Percentiles rank a stretch among this genome's conserved stretches.
These are phyloP conservation scores for Oreohelix idahoensis DNA, from an alignment of 1,140 invertebrate species.

Conservation along the genomic window DNA sequence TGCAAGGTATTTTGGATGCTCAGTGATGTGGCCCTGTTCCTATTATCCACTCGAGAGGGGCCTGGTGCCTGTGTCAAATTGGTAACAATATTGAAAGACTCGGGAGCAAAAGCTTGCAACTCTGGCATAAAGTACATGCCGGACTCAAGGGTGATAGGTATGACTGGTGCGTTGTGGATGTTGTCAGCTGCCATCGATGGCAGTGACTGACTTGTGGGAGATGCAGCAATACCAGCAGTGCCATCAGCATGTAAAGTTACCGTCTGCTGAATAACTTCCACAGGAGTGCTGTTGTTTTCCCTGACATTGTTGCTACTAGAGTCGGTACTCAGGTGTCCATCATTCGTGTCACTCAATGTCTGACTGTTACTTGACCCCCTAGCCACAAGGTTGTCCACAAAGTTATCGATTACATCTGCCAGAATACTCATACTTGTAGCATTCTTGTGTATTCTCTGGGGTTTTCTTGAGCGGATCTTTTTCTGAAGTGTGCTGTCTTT, in stretches of 20 bases:
- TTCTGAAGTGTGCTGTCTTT: not conserved
- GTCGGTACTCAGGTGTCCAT: constrained; percentile 22
- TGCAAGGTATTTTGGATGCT: no score
- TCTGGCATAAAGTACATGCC: constrained; percentile 31
- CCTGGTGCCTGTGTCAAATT: not conserved
- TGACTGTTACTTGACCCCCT: constrained; percentile 2
- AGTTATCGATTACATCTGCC: constrained; percentile 36
- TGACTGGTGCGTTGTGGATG: not conserved
- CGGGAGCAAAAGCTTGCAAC: constrained; percentile 12
- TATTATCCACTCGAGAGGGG: not conserved
- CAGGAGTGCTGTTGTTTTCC: not conserved
- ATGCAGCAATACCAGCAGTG: not conserved
- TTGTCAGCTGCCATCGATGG: not conserved
- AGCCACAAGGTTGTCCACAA: constrained; percentile 32
- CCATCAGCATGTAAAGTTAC: not conserved
- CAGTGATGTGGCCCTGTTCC: not conserved
- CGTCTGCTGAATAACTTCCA: constrained; percentile 1
- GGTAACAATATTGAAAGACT: not conserved
- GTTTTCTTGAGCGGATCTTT: not conserved
- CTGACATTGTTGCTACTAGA: not conserved
- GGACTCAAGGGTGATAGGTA: not conserved
- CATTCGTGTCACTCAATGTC: constrained; percentile 11
- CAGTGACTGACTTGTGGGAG: not conserved
- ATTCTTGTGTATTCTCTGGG: not conserved
- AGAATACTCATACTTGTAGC: constrained; percentile 28